Evolutionary conservation across 2,888 invertebrate genomes (phyloP).

Genomic region (Entomobrya multifasciata): DNA sequence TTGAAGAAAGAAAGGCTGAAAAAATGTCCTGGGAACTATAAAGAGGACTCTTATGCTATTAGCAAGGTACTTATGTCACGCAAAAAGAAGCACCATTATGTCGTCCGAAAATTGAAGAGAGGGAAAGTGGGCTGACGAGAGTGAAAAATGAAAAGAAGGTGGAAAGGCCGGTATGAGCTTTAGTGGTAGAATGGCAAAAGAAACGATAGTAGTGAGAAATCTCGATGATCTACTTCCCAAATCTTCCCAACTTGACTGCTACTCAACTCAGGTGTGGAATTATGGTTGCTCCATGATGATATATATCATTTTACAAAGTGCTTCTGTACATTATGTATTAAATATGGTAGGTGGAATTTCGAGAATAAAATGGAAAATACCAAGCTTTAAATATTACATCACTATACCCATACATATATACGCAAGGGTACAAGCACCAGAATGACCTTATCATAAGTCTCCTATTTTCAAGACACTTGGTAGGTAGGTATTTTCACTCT

Average conservation of each 20-base stretch:
- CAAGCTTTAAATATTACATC: background rate
- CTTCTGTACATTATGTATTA: conserved; percentile 64
- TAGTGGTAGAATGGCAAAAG: conserved; percentile 8
- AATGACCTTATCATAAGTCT: conserved; percentile 51
- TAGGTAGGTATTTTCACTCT: too few species aligned
- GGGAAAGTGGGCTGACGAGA: conserved; percentile 30
- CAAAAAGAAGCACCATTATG: conserved; percentile 34
- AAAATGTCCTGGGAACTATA: conserved; percentile 55
- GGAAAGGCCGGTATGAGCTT: background rate
- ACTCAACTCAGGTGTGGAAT: conserved; percentile 69
- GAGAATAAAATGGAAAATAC: conserved; percentile 41
- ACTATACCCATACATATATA: background rate
- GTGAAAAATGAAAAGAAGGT: conserved; percentile 9
- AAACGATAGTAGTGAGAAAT: conserved; percentile 57
- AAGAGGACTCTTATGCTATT: conserved; percentile 67
- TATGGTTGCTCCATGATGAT: conserved; percentile 63
- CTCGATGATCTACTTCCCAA: conserved; percentile 50
- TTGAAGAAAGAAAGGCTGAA: conserved; percentile 28
- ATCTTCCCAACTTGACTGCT: conserved; percentile 57
- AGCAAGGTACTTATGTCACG: conserved; percentile 58
- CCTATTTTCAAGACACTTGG: conserved; percentile 11
- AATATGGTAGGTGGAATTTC: conserved; percentile 39
- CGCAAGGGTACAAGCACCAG: background rate
- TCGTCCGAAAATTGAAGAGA: background rate
- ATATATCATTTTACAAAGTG: conserved; percentile 69